phyloP scores from a whole-genome alignment of 2,888 invertebrate species.

The Gastracanthus pulcherrimus region DNA sequence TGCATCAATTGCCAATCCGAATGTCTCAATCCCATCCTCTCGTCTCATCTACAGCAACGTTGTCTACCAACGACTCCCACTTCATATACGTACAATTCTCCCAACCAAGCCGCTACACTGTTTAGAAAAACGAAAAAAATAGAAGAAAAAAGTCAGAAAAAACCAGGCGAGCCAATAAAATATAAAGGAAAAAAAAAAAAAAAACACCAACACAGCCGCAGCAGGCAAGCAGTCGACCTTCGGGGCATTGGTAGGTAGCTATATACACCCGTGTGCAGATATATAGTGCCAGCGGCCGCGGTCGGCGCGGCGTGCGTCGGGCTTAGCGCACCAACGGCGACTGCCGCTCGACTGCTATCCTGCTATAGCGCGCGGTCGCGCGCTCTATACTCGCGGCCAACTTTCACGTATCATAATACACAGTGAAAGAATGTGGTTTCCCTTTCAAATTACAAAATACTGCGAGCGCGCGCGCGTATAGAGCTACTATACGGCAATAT shows the following conservation, averaged over 20 bases:
- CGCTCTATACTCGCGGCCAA: conserved; percentile 71
- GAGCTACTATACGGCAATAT: not conserved
- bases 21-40: too few species aligned
- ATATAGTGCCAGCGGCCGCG: not conserved
- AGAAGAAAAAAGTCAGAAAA: not conserved
- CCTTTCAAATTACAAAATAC: conserved; percentile 77
- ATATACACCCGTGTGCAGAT: not conserved
- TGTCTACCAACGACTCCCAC: too few species aligned
- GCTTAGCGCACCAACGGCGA: too few species aligned
- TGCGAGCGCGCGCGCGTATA: conserved; percentile 57
- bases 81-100: not conserved
- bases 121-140: conserved; percentile 8
- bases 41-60: too few species aligned
- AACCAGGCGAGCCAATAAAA: conserved; percentile 36
- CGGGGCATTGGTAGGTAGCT: conserved; percentile 43
- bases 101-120: not conserved
- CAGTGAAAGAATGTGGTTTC: conserved; percentile 76
- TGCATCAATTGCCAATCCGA: too few species aligned
- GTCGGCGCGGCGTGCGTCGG: not conserved
- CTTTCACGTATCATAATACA: conserved; percentile 77
- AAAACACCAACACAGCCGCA: not conserved
- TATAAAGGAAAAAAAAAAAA: too few species aligned
- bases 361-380: conserved; percentile 61
- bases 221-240: conserved; percentile 53
- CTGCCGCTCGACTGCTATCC: conserved; percentile 57